Evolutionary conservation across 2,888 invertebrate genomes (phyloP), one percentile per base, ranked within the genome.

Genomic region (Blera fallax): DNA sequence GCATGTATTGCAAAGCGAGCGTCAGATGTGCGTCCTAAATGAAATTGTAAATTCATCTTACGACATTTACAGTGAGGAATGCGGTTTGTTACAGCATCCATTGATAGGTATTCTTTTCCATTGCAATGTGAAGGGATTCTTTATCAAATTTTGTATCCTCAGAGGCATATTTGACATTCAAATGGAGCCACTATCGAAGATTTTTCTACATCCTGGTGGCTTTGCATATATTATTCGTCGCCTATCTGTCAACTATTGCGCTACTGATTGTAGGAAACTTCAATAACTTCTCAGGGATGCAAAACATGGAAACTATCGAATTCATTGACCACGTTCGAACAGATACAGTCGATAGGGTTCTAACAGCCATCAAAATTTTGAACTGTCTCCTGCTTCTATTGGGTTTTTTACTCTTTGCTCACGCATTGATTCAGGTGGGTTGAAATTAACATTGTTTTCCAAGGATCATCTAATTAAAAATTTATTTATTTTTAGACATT

Each of bases 141-240:
- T 50, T 16, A 24, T n/a, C n/a, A n/a, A n/a, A n/a, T n/a, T n/a
- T n/a, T n/a, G n/a, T n/a, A 65, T 80, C 80, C 83, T 5, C 65
- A 90, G 93, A 93, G 88, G 89, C 92, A 8, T 93, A 93, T 87
- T 90, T 93, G 34, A 90, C 90, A 29, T 88, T 93, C 27, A 94
- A 94, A 89, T 94, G 94, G 94, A 88, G 91, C n/a, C 92, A 91
- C 87, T 91, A 94, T 18, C 90, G 93, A 50, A 89, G 90, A 52
- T 93, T 93, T 84, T 94, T 94, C 88, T 92, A 92, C 70, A 87
- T 92, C 21, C 89, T 93, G 58, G 90, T 93, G 7, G 82, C 89
- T 18, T 88, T 91, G 18, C 93, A 93, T 74, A 87, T 91, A 1
- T 82, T 91, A 8, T 93, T 93, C 84, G 93, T 93, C 18, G 77